Conservation (phyloP, 2,888 invertebrate species). For the Trichogramma evanescens region DNA sequence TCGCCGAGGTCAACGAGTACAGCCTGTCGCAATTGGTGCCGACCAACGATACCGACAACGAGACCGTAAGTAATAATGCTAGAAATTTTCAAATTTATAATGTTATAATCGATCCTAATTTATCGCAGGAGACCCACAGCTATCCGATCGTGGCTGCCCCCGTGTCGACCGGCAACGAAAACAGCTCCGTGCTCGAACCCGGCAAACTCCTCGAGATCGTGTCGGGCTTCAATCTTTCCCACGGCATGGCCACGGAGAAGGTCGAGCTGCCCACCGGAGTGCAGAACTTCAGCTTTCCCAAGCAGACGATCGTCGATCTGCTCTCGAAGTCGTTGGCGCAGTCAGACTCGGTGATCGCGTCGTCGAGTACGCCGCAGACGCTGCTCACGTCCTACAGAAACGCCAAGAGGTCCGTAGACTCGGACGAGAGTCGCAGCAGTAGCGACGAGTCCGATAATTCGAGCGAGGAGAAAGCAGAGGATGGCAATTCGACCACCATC, state of each 20-base stretch:
- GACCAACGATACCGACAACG: slow-evolving; percentile 15
- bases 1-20: slow-evolving; percentile 20
- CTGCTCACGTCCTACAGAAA: background rate
- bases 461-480: no score
- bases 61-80: slow-evolving; percentile 1
- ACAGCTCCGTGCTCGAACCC: slow-evolving; percentile 14
- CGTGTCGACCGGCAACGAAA: background rate
- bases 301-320: slow-evolving; percentile 23
- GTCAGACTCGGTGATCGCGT: background rate
- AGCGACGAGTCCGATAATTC: background rate
- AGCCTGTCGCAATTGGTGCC: slow-evolving; percentile 18
- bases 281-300: slow-evolving; percentile 21
- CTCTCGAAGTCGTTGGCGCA: slow-evolving; percentile 19
- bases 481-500: no score
- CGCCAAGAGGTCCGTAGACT: slow-evolving; percentile 2
- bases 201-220: slow-evolving; percentile 22
- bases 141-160: background rate
- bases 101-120: background rate
- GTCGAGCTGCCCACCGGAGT: slow-evolving; percentile 23
- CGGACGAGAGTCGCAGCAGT: background rate
- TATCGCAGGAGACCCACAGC: background rate
- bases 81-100: background rate
- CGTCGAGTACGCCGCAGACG: background rate
- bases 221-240: slow-evolving; percentile 25
- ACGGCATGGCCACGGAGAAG: slow-evolving; percentile 24